These are phyloP conservation scores for Holocentrus rufus DNA, from an alignment of 2,797 vertebrate genomes.

Conservation along the genomic window DNA sequence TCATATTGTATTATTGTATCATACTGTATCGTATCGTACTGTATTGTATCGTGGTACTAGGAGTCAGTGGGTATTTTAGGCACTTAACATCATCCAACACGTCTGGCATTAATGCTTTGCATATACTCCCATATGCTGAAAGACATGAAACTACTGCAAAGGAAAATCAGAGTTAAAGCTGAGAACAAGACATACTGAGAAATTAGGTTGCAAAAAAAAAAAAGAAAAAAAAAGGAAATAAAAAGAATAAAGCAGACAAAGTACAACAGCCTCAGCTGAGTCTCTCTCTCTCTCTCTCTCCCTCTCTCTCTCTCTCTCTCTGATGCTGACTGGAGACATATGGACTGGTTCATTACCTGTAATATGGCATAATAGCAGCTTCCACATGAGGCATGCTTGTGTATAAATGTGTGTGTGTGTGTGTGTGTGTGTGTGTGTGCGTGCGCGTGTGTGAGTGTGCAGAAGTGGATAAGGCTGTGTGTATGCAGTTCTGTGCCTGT, in stretches of 20 bases:
- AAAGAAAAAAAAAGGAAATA: not conserved
- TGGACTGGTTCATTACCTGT: slow-evolving; percentile 67
- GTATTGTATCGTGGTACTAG: too few species aligned
- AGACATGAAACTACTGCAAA: too few species aligned
- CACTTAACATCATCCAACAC: too few species aligned
- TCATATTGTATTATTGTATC: too few species aligned
- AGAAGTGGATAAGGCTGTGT: slow-evolving; percentile 14
- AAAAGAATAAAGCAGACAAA: not conserved
- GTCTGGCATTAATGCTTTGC: too few species aligned
- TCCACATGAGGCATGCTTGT: slow-evolving; percentile 46
- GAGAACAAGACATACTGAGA: too few species aligned
- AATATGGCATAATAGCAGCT: slow-evolving; percentile 61
- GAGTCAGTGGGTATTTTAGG: too few species aligned
- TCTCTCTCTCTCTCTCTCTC: not conserved
- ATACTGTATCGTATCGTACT: too few species aligned
- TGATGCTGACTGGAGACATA: slow-evolving; percentile 58
- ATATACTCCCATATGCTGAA: too few species aligned
- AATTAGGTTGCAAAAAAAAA: too few species aligned
- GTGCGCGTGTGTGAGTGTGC: slow-evolving; percentile 22
- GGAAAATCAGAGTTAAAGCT: too few species aligned
- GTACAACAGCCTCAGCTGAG: not conserved
- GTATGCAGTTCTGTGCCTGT: not conserved
- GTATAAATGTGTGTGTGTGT: slow-evolving; percentile 34
- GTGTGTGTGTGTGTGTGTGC: slow-evolving; percentile 28
- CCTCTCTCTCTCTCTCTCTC: slow-evolving; percentile 25